phyloP scores from a whole-genome alignment of 2,797 vertebrate genomes.

The Gambelia wislizenii region DNA sequence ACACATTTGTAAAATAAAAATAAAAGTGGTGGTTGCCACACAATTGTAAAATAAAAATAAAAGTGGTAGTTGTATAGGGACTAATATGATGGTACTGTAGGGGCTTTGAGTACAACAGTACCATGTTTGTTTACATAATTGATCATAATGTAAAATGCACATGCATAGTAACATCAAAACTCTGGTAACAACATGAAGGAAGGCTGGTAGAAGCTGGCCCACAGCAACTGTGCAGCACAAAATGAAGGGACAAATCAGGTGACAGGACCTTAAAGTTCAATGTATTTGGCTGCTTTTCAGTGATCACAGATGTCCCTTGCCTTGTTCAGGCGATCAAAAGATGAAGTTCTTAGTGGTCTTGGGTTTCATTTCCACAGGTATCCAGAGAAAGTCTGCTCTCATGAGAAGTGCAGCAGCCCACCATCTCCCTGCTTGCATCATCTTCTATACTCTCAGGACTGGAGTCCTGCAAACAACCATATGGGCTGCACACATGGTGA shows the following conservation, averaged over 20 bases:
- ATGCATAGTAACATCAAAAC: not conserved
- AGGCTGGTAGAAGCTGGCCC: not conserved
- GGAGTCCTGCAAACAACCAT: constrained; percentile 7
- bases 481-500: constrained; percentile 18
- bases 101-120: not conserved
- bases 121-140: not conserved
- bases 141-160: not conserved
- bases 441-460: not conserved
- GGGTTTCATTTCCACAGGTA: not conserved
- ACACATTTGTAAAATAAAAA: too few species aligned
- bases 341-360: not conserved
- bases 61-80: not conserved
- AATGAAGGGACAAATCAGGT: not conserved
- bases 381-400: not conserved
- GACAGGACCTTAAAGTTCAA: not conserved
- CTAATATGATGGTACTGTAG: not conserved
- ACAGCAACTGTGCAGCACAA: not conserved
- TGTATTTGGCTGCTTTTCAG: not conserved
- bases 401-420: not conserved
- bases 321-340: not conserved
- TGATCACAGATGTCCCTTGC: not conserved
- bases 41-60: not conserved
- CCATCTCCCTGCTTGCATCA: not conserved
- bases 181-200: not conserved
- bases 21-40: too few species aligned